Conservation (phyloP, 2,113 vertebrate species). For the Sceloporus undulatus region DNA sequence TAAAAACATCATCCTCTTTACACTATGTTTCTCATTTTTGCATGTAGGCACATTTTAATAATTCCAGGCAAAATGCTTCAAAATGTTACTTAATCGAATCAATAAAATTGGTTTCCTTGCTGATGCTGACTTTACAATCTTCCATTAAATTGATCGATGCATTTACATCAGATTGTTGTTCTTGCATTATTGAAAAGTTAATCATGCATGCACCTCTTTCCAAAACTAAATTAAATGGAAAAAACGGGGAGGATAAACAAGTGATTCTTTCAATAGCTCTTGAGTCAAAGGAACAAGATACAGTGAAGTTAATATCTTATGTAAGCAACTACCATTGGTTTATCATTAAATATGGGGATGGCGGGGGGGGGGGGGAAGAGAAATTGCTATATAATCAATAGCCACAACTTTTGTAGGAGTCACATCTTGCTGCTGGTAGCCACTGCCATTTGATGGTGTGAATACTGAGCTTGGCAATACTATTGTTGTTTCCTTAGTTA, state of each 20-base stretch:
- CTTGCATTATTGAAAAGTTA: conserved; percentile 56
- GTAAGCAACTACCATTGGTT: neutral
- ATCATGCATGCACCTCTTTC: conserved; percentile 26
- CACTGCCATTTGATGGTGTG: neutral
- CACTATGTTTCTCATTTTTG: conserved; percentile 8
- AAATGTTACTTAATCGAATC: conserved; percentile 47
- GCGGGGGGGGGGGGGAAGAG: too few relatives aligned
- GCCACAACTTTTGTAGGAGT: neutral
- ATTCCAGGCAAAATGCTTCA: conserved; percentile 49
- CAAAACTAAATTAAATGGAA: conserved; percentile 41
- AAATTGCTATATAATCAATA: neutral
- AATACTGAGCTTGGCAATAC: neutral
- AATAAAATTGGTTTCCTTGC: conserved; percentile 48
- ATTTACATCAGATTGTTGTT: conserved; percentile 57
- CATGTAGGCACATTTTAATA: conserved; percentile 27
- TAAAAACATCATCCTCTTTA: conserved; percentile 14
- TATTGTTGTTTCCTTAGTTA: neutral
- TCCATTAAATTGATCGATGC: conserved; percentile 56
- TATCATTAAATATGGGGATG: neutral
- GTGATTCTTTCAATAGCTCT: conserved; percentile 19
- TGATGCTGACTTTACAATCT: conserved; percentile 52
- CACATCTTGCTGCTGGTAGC: neutral
- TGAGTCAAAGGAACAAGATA: conserved; percentile 36
- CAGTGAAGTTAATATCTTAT: neutral
- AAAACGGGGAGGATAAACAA: conserved; percentile 40